phyloP scores from a whole-genome alignment of 2,797 vertebrate species.

The Graptemys geographica region DNA sequence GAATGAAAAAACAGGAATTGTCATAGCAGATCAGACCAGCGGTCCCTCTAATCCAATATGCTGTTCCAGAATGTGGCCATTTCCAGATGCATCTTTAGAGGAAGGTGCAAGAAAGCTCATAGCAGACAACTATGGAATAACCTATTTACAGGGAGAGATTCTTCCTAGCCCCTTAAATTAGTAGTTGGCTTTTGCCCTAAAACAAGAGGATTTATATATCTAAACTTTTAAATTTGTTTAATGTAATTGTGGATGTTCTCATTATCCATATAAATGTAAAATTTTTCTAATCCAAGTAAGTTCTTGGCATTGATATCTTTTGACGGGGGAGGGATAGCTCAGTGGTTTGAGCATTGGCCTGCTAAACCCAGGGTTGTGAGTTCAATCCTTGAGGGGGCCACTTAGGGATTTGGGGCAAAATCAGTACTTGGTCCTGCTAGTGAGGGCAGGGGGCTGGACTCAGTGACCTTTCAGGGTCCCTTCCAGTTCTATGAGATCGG shows the following conservation, averaged over 20 bases:
- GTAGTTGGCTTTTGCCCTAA: background rate
- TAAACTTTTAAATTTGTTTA: background rate
- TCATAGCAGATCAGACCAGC: background rate
- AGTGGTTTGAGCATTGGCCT: too few relatives aligned
- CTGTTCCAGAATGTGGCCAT: background rate
- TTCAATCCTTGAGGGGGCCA: too few relatives aligned
- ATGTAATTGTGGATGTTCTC: background rate
- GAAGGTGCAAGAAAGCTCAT: background rate
- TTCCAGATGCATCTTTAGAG: background rate
- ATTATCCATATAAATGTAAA: background rate
- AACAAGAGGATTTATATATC: background rate
- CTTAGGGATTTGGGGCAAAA: too few relatives aligned
- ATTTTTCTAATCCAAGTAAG: background rate
- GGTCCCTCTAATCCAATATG: background rate
- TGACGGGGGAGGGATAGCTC: background rate
- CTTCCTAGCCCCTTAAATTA: background rate
- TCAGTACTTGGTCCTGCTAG: too few relatives aligned
- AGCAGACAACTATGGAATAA: background rate
- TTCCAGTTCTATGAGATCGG: too few relatives aligned
- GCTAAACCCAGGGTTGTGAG: too few relatives aligned
- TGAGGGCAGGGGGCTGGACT: too few relatives aligned
- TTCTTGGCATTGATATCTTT: background rate
- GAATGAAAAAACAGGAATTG: background rate
- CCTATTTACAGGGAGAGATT: background rate
- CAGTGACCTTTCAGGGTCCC: too few relatives aligned